Percentiles rank a stretch among this genome's conserved stretches.
phyloP scores from a whole-genome alignment of 2,113 vertebrate genomes.

The Pan troglodytes region NHGRI_mPanTro3-v2.1_pri NC_072414.2:85282001-85282500 shows the following conservation, averaged over 20 bases:
- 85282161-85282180: background rate
- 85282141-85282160: background rate
- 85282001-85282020: background rate
- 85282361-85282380: background rate
- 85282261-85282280: background rate
- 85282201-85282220: background rate
- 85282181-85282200: background rate
- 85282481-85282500: background rate
- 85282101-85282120: background rate
- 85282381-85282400: background rate
- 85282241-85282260: background rate
- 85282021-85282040: too few species aligned
- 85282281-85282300: background rate
- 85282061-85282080: background rate
- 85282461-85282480: too few species aligned
- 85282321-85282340: background rate
- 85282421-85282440: rapidly evolving
- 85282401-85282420: background rate
- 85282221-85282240: background rate
- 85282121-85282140: background rate
- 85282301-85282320: background rate
- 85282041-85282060: background rate
- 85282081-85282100: background rate
- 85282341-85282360: background rate
- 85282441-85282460: background rate